Percentiles rank a stretch among this genome's conserved stretches.
These are phyloP conservation scores for Eugnorisma glareosa DNA, from an alignment of 2,888 invertebrate species.

Conservation along the genomic window DNA sequence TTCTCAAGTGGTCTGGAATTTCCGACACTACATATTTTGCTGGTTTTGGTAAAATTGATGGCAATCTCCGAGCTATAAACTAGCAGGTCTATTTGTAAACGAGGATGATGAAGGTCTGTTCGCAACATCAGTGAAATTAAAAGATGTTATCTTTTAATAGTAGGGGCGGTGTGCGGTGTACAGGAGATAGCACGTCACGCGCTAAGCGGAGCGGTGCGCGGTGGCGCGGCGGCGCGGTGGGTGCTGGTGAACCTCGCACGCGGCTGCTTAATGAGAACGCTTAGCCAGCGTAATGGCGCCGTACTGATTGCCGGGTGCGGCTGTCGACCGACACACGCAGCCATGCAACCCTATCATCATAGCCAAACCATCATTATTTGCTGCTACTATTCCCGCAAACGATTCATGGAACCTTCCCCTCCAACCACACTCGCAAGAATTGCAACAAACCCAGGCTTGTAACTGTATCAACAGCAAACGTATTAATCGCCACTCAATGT, in stretches of 20 bases:
- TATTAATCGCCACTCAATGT: slow-evolving; percentile 22
- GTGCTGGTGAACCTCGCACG: slow-evolving; percentile 72
- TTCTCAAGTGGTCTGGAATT: not conserved
- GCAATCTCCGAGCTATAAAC: slow-evolving; percentile 7
- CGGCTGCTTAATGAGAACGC: slow-evolving; percentile 83
- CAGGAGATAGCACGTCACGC: slow-evolving; percentile 65
- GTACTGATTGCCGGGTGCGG: slow-evolving; percentile 80
- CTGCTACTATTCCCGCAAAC: slow-evolving; percentile 73
- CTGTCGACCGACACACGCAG: slow-evolving; percentile 76
- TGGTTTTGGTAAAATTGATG: slow-evolving; percentile 3
- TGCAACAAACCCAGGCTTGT: slow-evolving; percentile 45
- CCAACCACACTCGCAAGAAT: slow-evolving; percentile 61
- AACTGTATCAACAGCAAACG: slow-evolving; percentile 20
- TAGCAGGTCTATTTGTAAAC: slow-evolving; percentile 30
- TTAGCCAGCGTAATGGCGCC: slow-evolving; percentile 81
- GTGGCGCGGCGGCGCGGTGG: slow-evolving; percentile 30
- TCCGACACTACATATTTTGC: not conserved
- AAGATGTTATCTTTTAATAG: slow-evolving; percentile 79
- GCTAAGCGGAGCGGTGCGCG: slow-evolving; percentile 39
- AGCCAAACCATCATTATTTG: slow-evolving; percentile 75
- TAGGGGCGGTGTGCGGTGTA: slow-evolving; percentile 62
- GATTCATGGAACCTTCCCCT: slow-evolving; percentile 70
- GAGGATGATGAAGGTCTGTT: slow-evolving; percentile 40
- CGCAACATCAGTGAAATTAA: slow-evolving; percentile 74
- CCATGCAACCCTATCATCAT: slow-evolving; percentile 75